Percentiles rank a stretch among this genome's conserved stretches.
These are phyloP conservation scores for Harpalus rubripes DNA, from an alignment of 2,888 invertebrate species.

Conservation along the genomic window DNA sequence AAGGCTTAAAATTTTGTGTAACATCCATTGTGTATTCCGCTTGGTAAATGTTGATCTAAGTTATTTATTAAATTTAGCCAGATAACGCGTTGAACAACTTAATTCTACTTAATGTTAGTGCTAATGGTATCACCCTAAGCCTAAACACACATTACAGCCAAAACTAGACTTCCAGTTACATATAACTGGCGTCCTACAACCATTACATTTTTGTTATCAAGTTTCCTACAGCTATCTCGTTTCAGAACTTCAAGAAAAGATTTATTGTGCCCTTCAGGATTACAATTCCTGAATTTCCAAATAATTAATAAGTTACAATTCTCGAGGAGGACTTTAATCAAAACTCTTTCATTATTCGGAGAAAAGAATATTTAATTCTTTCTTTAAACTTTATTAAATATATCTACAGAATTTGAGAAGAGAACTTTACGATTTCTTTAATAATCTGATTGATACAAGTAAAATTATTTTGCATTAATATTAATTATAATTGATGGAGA, in stretches of 20 bases:
- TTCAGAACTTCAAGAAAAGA: slow-evolving; percentile 35
- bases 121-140: slow-evolving; percentile 23
- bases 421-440: no score
- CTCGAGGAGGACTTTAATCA: not conserved
- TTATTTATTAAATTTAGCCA: slow-evolving; percentile 15
- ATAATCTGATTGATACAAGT: no score
- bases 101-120: slow-evolving; percentile 27
- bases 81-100: slow-evolving; percentile 24
- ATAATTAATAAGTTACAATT: slow-evolving; percentile 49
- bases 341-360: slow-evolving; percentile 20
- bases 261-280: slow-evolving; percentile 23
- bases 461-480: no score
- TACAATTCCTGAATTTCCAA: slow-evolving; percentile 34
- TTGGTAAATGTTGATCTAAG: not conserved
- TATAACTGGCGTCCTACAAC: slow-evolving; percentile 6
- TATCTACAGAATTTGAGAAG: not conserved
- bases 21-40: no score
- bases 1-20: no score
- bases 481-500: no score
- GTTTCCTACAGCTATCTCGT: slow-evolving; percentile 42
- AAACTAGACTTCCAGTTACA: slow-evolving; percentile 17
- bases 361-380: slow-evolving; percentile 43
- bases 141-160: slow-evolving; percentile 39
- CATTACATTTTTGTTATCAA: slow-evolving; percentile 46
- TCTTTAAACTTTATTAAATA: slow-evolving; percentile 35